These are phyloP conservation scores for Pseudomyrmex cubaensis DNA, from an alignment of 1,140 invertebrate genomes.

Conservation along the genomic window DNA sequence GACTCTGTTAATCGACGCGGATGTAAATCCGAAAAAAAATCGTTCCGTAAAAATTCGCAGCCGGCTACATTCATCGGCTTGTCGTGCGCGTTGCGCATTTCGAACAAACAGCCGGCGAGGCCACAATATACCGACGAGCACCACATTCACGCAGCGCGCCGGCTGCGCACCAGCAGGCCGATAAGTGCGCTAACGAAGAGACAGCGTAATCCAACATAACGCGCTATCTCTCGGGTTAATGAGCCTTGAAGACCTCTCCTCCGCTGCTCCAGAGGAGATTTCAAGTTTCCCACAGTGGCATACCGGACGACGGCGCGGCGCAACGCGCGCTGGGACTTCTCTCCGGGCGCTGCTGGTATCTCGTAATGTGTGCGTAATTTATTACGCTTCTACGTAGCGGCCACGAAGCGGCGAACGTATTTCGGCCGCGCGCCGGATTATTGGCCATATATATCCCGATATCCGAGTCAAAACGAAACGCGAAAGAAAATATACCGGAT, in stretches of 20 bases:
- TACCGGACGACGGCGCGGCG: conserved; percentile 37
- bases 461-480: background rate
- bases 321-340: background rate
- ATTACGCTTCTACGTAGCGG: conserved; percentile 24
- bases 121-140: background rate
- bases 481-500: background rate
- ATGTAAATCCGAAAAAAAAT: conserved; percentile 3
- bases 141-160: conserved; percentile 10
- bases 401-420: conserved; percentile 11
- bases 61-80: conserved; percentile 15
- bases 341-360: background rate
- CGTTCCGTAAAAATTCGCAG: background rate
- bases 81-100: background rate
- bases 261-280: conserved; percentile 9
- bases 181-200: conserved; percentile 48
- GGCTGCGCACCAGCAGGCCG: background rate
- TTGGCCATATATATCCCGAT: conserved; percentile 5
- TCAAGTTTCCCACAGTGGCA: conserved; percentile 53
- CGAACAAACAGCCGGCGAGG: conserved; percentile 6
- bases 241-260: conserved; percentile 56
- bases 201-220: conserved; percentile 60
- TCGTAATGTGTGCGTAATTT: conserved; percentile 58
- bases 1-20: conserved; percentile 8
- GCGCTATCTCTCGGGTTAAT: conserved; percentile 67
- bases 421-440: conserved; percentile 35